These are phyloP conservation scores for Poeciliopsis paucimaculata DNA, from an alignment of 2,797 vertebrate genomes.

Conservation along the genomic window DNA sequence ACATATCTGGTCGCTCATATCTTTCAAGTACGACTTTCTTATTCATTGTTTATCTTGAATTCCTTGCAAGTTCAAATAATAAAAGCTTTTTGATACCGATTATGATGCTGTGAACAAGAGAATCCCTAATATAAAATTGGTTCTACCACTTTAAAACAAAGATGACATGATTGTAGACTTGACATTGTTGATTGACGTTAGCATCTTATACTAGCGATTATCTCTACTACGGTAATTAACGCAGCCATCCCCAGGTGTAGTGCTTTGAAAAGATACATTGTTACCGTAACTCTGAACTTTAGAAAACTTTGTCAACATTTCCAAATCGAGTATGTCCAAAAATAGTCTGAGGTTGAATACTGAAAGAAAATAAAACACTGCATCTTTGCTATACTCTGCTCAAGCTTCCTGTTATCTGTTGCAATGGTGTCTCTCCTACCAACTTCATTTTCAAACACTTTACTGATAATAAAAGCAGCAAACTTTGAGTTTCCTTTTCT, in stretches of 20 bases:
- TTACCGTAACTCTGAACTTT: background rate
- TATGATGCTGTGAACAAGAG: background rate
- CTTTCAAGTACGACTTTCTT: background rate
- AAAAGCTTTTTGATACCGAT: background rate
- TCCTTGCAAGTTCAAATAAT: background rate
- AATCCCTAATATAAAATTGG: background rate
- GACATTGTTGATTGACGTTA: background rate
- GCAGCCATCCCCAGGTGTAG: background rate
- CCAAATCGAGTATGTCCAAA: background rate
- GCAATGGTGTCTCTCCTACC: background rate
- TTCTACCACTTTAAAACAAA: background rate
- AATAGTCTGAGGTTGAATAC: background rate
- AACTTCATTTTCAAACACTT: background rate
- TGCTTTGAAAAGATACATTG: background rate
- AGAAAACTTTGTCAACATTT: background rate
- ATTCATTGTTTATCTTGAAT: background rate
- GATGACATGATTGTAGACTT: background rate
- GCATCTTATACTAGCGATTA: background rate
- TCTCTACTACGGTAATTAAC: background rate
- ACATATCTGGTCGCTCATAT: background rate
- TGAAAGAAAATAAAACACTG: background rate
- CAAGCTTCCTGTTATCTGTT: background rate
- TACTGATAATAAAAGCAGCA: background rate
- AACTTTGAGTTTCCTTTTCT: too few relatives aligned
- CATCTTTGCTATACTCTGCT: background rate